These are phyloP conservation scores for Hemicrepidius hirtus DNA, from an alignment of 2,888 invertebrate genomes.

Conservation along the genomic window DNA sequence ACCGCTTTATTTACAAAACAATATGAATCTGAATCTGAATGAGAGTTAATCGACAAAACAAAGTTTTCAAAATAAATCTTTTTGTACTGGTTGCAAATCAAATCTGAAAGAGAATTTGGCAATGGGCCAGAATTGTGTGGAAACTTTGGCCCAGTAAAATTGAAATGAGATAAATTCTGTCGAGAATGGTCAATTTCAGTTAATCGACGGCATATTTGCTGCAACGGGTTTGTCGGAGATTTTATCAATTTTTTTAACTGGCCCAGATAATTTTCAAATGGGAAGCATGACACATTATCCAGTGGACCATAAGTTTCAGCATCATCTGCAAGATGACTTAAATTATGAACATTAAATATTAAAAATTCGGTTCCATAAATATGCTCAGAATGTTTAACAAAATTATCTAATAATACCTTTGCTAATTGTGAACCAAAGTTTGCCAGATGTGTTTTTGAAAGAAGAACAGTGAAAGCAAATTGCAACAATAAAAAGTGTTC, in stretches of 20 bases:
- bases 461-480: constrained; percentile 38
- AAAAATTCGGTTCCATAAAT: constrained; percentile 34
- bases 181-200: not conserved
- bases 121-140: not conserved
- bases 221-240: not conserved
- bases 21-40: no score
- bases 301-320: constrained; percentile 17
- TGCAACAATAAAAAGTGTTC: constrained; percentile 44
- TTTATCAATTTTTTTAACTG: not conserved
- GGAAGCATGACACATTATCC: no score
- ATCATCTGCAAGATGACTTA: constrained; percentile 32
- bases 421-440: constrained; percentile 25
- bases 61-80: not conserved
- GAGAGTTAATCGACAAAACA: no score
- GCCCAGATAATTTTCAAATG: constrained; percentile 34
- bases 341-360: constrained; percentile 35
- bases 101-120: not conserved
- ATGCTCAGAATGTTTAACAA: constrained; percentile 27
- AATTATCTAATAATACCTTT: constrained; percentile 32
- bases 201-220: constrained; percentile 28
- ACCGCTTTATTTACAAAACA: no score
- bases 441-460: constrained; percentile 30
- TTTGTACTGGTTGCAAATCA: constrained; percentile 11
- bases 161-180: no score
- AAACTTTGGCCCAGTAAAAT: not conserved